These are phyloP conservation scores for Spheniscus mendiculus DNA, from an alignment of 2,113 vertebrate genomes.

Conservation along the genomic window DNA sequence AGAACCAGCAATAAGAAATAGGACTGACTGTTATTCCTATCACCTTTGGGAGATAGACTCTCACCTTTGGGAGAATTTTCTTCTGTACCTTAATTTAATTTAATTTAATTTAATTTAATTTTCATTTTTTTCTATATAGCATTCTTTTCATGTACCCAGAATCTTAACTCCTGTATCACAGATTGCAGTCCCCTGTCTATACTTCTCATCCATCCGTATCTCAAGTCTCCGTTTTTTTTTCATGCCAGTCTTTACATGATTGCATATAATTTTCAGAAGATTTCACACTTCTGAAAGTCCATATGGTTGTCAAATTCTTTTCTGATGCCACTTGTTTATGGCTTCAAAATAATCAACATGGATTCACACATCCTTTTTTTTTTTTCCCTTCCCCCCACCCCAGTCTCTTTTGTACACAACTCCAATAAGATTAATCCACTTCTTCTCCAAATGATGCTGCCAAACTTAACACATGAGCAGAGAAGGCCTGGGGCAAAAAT, in stretches of 20 bases:
- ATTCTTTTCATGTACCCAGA: not conserved
- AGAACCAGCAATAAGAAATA: not conserved
- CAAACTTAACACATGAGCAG: slow-evolving; percentile 36
- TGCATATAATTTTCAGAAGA: slow-evolving; percentile 32
- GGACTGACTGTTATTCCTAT: not conserved
- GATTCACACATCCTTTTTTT: not conserved
- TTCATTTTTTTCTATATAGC: not conserved
- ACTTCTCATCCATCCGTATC: not conserved
- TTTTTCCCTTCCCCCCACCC: accelerated
- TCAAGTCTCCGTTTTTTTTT: not conserved
- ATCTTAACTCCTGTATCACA: not conserved
- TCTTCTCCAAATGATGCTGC: not conserved
- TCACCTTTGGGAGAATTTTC: not conserved
- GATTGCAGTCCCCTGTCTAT: not conserved
- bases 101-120: not conserved
- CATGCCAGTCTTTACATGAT: not conserved
- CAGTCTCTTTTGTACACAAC: not conserved
- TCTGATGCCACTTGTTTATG: slow-evolving; percentile 50
- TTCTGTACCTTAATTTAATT: not conserved
- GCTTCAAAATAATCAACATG: slow-evolving; percentile 53
- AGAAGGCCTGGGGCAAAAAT: slow-evolving; percentile 23
- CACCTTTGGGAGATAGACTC: not conserved
- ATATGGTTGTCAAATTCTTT: slow-evolving; percentile 58
- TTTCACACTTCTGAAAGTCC: slow-evolving; percentile 49
- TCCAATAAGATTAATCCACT: not conserved